Base-by-base conservation (phyloP, 2,113 vertebrate species). In the Quiscalus mexicanus region DNA sequence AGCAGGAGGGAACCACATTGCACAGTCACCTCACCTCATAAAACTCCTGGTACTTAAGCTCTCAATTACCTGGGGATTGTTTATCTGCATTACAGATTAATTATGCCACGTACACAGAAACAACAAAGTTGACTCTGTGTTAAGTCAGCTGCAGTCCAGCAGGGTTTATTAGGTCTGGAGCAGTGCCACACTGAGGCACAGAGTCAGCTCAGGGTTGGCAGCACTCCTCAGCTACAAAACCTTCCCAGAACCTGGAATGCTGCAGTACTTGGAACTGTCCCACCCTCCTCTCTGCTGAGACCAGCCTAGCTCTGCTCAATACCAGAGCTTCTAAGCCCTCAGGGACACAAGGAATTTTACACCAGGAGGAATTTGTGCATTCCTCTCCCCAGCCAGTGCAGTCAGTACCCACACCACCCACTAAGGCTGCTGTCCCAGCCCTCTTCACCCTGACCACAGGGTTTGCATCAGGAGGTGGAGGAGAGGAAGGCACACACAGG, bases 151-250 rank as follows among this genome's bases (percentile, higher is more conserved):
- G 33, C 84, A 88, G 80, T 78, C 52, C 86, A 86, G 79, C 42
- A 67, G 68, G 39, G 45, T 90, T 95, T 86, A 88, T 85, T 49
- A 83, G 82, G 76, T 31, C 86, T 96, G 95, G 89, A 92, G 80
- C 33, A 55, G 35, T 23, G 91, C 89, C 95, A 89, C 0, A 0
- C 21, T 3, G 1, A 63, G 60, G 71, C 68, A 85, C 0, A 0
- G 86, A 0, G 86, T 92, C 83, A 93, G 77, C 28, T 65, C 70
- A 37, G 37, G 4, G 6, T 0, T 94, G 84, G 62, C 90, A 87
- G 24, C 1, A 2, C 49, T 84, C 44, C 74, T 4, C 7, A 85
- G 50, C 88, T 28, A 52, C 21, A 64, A 68, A 87, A 49, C 53
- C 67, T 74, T 42, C 59, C 71, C 63, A 83, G 58, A 91, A 82